Evolutionary conservation across 2,113 vertebrate genomes (phyloP), one percentile per base, ranked within the genome.

Genomic region (Mungos mungo): DNA sequence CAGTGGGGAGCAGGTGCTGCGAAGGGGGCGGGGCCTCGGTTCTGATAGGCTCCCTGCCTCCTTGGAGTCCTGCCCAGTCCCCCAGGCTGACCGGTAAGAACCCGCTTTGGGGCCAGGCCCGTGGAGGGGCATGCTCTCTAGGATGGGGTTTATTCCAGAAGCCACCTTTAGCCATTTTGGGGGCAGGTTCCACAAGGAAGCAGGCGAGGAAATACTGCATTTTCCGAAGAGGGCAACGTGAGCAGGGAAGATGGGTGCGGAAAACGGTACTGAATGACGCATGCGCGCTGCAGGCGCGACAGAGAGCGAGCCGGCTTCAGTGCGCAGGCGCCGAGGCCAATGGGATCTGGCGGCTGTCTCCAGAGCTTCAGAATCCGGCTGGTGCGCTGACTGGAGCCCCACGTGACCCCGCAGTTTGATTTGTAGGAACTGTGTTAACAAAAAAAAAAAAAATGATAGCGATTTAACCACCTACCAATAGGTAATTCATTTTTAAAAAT

Each of bases 241-340:
- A 13, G 0, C 29, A 0, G 1, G 41, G 0, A 35, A 57, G 1
- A 38, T 0, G 31, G 21, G 4, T 1, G 2, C 0, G 18, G 13
- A 68, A 66, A 3, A 31, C 5, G 1, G 0, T 2, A 1, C 0
- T 5, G 23, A 13, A 1, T 13, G 10, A 38, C 45, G 76, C 23
- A 7, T 10, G 81, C 27, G 52, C 21, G 0, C 21, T 83, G 81
- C 60, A 1, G 41, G 15, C 12, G 25, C 25, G 31, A 33, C 7
- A 0, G 18, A 2, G 11, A 0, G 0, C 0, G 21, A 4, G 47
- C 6, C 0, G 0, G 23, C 29, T 31, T 7, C 95, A 33, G 9
- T 3, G 81, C 23, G 57, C 90, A 57, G n/a, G 85, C 15, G 80
- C 45, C 0, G n/a, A 7, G 31, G 31, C 3, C 29, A 41, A 27